phyloP scores from a whole-genome alignment of 2,797 vertebrate species.

The Euphonia xanthogaster region DNA sequence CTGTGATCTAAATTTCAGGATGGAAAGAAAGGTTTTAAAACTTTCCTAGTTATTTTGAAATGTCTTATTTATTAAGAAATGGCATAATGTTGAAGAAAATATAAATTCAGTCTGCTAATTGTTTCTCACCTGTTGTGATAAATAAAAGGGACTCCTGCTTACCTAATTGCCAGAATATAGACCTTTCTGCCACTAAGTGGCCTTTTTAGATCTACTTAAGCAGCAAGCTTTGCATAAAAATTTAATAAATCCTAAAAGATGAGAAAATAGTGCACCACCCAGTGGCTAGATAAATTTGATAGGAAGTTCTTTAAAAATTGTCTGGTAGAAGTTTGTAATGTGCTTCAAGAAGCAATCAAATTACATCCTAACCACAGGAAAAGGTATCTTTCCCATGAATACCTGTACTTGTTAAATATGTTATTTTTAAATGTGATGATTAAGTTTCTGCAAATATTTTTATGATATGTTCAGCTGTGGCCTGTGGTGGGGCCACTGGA shows the following conservation, averaged over 20 bases:
- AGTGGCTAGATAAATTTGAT: not conserved
- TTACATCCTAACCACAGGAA: not conserved
- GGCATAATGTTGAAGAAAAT: not conserved
- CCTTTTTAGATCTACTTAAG: not conserved
- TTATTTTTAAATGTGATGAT: not conserved
- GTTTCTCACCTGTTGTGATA: not conserved
- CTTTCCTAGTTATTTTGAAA: not conserved
- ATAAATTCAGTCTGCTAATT: not conserved
- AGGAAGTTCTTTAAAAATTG: not conserved
- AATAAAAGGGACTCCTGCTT: not conserved
- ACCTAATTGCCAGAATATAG: not conserved
- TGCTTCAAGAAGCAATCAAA: not conserved
- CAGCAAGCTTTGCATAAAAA: not conserved
- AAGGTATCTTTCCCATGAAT: not conserved
- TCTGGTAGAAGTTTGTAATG: not conserved
- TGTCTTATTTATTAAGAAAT: not conserved
- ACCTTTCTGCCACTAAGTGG: not conserved
- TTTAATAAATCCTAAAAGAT: not conserved
- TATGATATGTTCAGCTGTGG: not conserved
- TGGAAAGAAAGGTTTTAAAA: not conserved
- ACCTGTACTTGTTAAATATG: not conserved
- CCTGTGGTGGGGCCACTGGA: not conserved
- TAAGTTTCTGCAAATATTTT: not conserved
- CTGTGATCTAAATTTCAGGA: not conserved
- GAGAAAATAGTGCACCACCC: not conserved